Percentiles rank a stretch among this genome's conserved stretches.
Evolutionary conservation across 2,888 invertebrate genomes (phyloP).

Genomic region (Temnothorax ravouxi): DNA sequence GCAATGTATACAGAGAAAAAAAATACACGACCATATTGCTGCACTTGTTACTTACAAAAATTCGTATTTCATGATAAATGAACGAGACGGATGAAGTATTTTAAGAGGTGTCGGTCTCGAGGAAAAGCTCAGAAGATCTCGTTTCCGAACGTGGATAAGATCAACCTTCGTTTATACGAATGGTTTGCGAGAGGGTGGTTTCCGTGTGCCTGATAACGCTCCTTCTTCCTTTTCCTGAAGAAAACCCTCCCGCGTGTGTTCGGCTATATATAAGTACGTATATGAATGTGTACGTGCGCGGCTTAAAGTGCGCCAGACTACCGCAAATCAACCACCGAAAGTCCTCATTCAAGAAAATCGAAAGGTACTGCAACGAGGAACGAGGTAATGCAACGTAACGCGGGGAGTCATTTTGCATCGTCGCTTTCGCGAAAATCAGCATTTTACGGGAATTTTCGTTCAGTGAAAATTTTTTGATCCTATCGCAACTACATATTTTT

Average conservation of each 20-base stretch:
- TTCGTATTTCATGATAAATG: not conserved
- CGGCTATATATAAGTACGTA: not conserved
- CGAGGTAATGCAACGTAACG: slow-evolving; percentile 24
- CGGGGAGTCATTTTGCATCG: slow-evolving; percentile 32
- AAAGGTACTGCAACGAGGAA: no score
- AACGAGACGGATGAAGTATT: not conserved
- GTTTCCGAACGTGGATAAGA: slow-evolving; percentile 47
- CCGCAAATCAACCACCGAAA: slow-evolving; percentile 55
- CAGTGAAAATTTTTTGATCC: slow-evolving; percentile 7
- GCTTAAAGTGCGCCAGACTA: slow-evolving; percentile 44
- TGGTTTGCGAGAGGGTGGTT: slow-evolving; percentile 47
- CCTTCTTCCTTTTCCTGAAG: slow-evolving; percentile 50
- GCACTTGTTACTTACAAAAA: not conserved
- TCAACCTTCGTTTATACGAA: slow-evolving; percentile 63
- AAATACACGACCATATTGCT: not conserved
- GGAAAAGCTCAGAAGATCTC: slow-evolving; percentile 57
- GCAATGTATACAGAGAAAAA: not conserved
- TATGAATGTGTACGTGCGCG: not conserved
- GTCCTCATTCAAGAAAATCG: slow-evolving; percentile 45
- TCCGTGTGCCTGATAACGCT: slow-evolving; percentile 63
- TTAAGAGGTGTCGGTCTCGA: not conserved
- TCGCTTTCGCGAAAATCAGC: slow-evolving; percentile 31
- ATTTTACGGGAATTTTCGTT: slow-evolving; percentile 17
- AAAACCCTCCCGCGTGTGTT: not conserved
- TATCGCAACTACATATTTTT: not conserved